Evolutionary conservation across 2,113 vertebrate genomes (phyloP).

Genomic region (Nesoenas mayeri): DNA sequence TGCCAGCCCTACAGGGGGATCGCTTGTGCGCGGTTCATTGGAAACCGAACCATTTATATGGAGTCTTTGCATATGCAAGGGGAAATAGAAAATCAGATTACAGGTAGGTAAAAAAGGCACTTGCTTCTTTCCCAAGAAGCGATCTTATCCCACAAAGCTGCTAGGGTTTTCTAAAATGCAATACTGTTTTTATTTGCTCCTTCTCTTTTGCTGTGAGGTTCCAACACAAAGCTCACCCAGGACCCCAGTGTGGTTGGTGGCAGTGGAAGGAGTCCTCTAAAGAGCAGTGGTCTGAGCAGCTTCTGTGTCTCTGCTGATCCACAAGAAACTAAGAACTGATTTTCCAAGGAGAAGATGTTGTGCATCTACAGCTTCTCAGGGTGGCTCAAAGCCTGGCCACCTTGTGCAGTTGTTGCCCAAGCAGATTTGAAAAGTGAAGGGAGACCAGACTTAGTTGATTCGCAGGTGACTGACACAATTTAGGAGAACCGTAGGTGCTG

Average conservation of each 20-base stretch:
- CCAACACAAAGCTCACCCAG: fast-evolving
- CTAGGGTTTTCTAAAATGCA: background rate
- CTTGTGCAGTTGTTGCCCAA: background rate
- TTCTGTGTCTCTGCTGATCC: background rate
- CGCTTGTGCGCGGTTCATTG: conserved; percentile 95
- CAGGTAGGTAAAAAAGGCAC: conserved; percentile 78
- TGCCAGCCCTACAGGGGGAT: conserved; percentile 99
- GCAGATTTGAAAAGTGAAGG: background rate
- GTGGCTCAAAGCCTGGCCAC: background rate
- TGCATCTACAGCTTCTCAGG: background rate
- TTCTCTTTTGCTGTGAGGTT: background rate
- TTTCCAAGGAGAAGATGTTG: background rate
- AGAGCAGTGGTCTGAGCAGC: background rate
- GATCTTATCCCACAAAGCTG: background rate
- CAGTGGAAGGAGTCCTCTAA: background rate
- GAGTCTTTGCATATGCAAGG: conserved; percentile 99
- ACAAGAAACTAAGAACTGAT: fast-evolving
- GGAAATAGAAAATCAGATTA: conserved; percentile 98
- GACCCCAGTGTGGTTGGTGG: too few species aligned
- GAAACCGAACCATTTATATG: conserved; percentile 96
- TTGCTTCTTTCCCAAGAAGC: background rate
- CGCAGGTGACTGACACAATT: background rate
- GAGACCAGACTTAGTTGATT: background rate
- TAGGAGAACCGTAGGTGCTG: background rate
- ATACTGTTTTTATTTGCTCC: fast-evolving